Percentiles rank a stretch among this genome's conserved stretches.
Conservation (phyloP, 2,797 vertebrate genomes). For the Valencia hispanica region DNA sequence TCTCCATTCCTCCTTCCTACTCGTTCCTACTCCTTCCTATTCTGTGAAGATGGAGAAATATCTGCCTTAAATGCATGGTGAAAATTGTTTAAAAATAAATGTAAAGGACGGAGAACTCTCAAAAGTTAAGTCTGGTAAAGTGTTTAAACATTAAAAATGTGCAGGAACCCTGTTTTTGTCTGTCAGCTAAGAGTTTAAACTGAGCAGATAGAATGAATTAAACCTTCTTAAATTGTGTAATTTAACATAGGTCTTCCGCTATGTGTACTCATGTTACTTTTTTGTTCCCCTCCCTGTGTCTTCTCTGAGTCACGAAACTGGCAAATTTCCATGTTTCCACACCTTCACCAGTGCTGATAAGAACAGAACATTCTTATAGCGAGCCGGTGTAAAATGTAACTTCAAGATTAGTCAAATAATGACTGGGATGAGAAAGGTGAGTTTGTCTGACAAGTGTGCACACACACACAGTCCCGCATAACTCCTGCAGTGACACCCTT, state of each 20-base stretch:
- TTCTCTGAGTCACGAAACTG: conserved; percentile 14
- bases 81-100: neutral
- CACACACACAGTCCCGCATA: conserved; percentile 9
- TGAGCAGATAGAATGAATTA: neutral
- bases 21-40: too few species aligned
- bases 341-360: conserved; percentile 24
- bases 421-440: conserved; percentile 44
- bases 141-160: neutral
- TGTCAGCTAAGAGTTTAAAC: neutral
- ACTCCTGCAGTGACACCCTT: conserved; percentile 40
- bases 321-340: conserved; percentile 23
- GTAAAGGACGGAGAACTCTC: neutral
- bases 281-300: neutral
- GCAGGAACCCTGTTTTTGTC: neutral
- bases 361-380: conserved; percentile 5
- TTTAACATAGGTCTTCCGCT: neutral
- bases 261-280: conserved; percentile 2
- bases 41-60: neutral
- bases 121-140: neutral
- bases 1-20: neutral
- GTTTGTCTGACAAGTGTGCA: conserved; percentile 15
- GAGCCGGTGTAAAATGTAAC: conserved; percentile 47
- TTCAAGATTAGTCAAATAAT: conserved; percentile 48
- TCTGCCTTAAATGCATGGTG: neutral
- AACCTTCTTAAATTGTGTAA: neutral